Evolutionary conservation across 1,140 invertebrate species (phyloP).

Genomic region (Drosophila cardini): DNA sequence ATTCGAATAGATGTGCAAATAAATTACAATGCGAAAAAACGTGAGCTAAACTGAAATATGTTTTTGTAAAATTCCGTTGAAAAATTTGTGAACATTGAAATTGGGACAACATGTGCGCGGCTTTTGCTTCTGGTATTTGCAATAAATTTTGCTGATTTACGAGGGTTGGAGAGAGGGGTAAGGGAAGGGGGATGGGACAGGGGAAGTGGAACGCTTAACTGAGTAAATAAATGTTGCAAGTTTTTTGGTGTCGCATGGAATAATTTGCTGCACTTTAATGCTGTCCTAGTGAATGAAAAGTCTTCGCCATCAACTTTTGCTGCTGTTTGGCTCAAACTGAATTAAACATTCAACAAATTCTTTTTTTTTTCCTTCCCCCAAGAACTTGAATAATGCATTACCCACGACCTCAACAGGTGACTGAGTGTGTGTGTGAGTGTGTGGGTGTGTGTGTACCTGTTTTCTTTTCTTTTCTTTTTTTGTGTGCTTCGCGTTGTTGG

Average conservation of each 20-base stretch:
- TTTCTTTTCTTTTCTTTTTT: neutral
- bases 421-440: constrained; percentile 15
- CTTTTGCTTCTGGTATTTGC: constrained; percentile 67
- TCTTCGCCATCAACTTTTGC: neutral
- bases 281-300: constrained; percentile 23
- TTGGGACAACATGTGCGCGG: constrained; percentile 77
- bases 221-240: constrained; percentile 77
- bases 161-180: constrained; percentile 43
- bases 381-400: constrained; percentile 73
- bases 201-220: constrained; percentile 56
- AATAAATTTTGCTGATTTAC: constrained; percentile 79
- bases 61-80: constrained; percentile 62
- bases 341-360: constrained; percentile 56
- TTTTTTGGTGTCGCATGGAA: constrained; percentile 48
- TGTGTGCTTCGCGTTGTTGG: constrained; percentile 2
- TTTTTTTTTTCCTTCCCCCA: constrained; percentile 28
- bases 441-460: constrained; percentile 34
- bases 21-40: constrained; percentile 61
- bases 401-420: constrained; percentile 44
- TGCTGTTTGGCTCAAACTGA: constrained; percentile 39
- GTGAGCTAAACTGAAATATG: constrained; percentile 77
- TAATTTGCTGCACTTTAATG: constrained; percentile 74
- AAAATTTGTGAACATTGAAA: constrained; percentile 74
- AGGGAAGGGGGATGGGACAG: constrained; percentile 6
- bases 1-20: constrained; percentile 43